Evolutionary conservation across 2,113 vertebrate genomes (phyloP), one percentile per base, ranked within the genome.

Genomic region (Typhlomys cinereus): DNA sequence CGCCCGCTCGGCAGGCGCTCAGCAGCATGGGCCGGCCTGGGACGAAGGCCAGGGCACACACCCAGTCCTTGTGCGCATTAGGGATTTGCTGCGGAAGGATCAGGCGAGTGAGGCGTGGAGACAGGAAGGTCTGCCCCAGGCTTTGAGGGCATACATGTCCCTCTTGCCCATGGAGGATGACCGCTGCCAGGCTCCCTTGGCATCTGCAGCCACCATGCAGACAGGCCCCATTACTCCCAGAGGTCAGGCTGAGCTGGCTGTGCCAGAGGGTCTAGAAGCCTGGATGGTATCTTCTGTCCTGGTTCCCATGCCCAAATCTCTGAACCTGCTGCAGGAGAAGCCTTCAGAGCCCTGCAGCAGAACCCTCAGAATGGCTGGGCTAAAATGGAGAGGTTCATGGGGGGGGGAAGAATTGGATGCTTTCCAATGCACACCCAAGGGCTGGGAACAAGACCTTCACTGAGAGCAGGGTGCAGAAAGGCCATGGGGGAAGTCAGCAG

Each of bases 61-160:
- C 99, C 99, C 99, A 99, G 96, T 99, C 99, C 92, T 99, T 99
- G 96, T 99, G 99, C 18, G 99, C 99, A 0, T 99, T 99, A 29
- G 99, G 99, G 96, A 99, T 99, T 99, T 99, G 99, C 99, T 99
- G 98, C 6, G 11, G 67, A 73, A 64, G 78, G 57, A 61, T 6
- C 20, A 3, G 41, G 2, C 57, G 0, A 1, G 50, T 85, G 48
- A 94, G 67, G 36, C 6, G 11, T 0, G 2, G 23, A 70, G n/a
- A 48, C n/a, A 18, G 57, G 18, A 54, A 54, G 18, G 34, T 36
- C 31, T 10, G 83, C 13, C 52, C 36, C 23, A 12, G 50, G 48
- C 11, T 64, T 23, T 25, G 39, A 15, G 48, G 41, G 4, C n/a
- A 54, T n/a, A 34, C 2, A 7, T 0, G 29, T 1, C 27, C 78